Conservation (phyloP, 2,113 vertebrate genomes). For the Siphamia tubifer region DNA sequence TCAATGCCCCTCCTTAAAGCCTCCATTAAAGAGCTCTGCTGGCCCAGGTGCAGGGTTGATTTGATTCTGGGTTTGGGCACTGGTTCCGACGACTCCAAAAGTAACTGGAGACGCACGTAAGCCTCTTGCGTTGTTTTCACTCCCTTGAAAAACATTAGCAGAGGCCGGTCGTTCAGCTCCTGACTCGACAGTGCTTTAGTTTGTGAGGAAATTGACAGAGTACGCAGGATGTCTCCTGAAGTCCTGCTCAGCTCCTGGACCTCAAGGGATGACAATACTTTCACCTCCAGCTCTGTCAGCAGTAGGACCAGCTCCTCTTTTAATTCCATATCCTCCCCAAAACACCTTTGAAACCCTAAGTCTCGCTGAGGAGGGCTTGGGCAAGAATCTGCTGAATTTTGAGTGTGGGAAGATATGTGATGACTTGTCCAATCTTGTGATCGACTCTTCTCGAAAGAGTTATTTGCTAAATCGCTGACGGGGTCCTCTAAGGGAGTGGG, state of each 20-base stretch:
- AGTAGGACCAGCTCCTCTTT: constrained; percentile 45
- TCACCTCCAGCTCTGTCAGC: constrained; percentile 45
- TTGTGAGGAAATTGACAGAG: constrained; percentile 46
- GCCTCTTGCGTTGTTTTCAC: constrained; percentile 23
- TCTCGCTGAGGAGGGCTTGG: constrained; percentile 6
- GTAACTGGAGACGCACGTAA: constrained; percentile 39
- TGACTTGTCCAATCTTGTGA: neutral
- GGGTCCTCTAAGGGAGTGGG: constrained; percentile 67
- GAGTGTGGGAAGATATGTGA: neutral
- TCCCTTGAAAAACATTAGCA: constrained; percentile 35
- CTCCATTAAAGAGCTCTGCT: constrained; percentile 25
- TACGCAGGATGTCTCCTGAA: constrained; percentile 20
- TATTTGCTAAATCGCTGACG: constrained; percentile 35
- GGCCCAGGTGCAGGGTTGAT: neutral
- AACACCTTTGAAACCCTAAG: constrained; percentile 25
- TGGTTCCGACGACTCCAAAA: constrained; percentile 33
- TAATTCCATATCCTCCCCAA: constrained; percentile 23
- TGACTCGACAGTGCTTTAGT: neutral
- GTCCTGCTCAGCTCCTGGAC: neutral
- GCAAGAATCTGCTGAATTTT: constrained; percentile 1
- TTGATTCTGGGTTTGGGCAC: constrained; percentile 47
- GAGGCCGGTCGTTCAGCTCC: constrained; percentile 32
- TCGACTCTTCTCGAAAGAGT: neutral
- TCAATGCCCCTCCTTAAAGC: constrained; percentile 28
- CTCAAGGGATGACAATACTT: constrained; percentile 34